Percentiles rank a stretch among this genome's conserved stretches.
These are phyloP conservation scores for Microplitis demolitor DNA, from an alignment of 1,140 invertebrate genomes.

Conservation along the genomic window DNA sequence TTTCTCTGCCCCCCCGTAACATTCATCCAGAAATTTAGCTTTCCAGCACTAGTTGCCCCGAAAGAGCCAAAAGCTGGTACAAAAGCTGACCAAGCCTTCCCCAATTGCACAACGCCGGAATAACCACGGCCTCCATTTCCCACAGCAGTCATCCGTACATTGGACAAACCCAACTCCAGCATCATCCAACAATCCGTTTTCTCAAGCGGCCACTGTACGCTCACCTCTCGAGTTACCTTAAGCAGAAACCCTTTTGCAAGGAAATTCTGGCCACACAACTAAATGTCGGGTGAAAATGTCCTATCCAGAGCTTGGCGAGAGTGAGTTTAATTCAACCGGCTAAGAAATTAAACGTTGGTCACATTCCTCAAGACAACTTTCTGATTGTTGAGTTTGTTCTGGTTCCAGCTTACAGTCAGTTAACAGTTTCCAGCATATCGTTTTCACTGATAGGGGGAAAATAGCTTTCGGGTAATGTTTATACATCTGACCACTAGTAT, in stretches of 20 bases:
- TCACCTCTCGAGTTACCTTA: no score
- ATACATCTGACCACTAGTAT: constrained; percentile 46
- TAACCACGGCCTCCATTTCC: neutral
- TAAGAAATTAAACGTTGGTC: constrained; percentile 51
- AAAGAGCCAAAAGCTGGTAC: neutral
- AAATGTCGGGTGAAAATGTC: constrained; percentile 12
- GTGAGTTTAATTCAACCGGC: constrained; percentile 52
- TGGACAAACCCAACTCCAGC: neutral
- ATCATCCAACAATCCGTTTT: no score
- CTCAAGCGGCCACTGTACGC: no score
- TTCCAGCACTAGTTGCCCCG: neutral
- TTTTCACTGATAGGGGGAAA: no score
- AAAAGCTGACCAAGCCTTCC: constrained; percentile 24
- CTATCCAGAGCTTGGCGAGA: constrained; percentile 28
- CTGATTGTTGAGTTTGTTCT: constrained; percentile 50
- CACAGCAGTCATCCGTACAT: neutral
- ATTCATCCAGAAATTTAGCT: no score
- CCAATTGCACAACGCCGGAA: neutral
- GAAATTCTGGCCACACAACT: neutral
- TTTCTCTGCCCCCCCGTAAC: no score
- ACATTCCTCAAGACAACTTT: constrained; percentile 53
- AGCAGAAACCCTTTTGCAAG: no score
- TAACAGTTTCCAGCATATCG: constrained; percentile 33
- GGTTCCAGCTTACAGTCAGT: constrained; percentile 39
- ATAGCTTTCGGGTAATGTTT: no score